Evolutionary conservation across 1,140 invertebrate species (phyloP).

Genomic region (Zaprionus inermis): DNA sequence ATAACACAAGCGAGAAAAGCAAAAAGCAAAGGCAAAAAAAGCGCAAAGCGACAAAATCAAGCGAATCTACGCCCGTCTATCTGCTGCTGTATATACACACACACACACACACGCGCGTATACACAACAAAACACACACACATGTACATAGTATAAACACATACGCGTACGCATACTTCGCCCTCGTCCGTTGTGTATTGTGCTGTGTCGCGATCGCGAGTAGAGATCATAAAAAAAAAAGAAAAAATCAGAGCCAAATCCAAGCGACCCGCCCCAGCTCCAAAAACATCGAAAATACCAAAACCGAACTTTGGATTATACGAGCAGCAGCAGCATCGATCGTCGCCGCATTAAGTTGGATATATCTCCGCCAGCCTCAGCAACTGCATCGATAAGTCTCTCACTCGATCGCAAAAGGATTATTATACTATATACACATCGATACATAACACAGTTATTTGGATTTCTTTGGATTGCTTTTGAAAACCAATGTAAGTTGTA

Average conservation of each 20-base stretch:
- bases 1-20: constrained; percentile 44
- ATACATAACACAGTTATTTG: constrained; percentile 8
- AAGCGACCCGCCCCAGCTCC: constrained; percentile 12
- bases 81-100: constrained; percentile 17
- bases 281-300: constrained; percentile 4
- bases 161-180: constrained; percentile 6
- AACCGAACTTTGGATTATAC: constrained; percentile 58
- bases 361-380: constrained; percentile 20
- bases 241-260: constrained; percentile 44
- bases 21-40: background rate
- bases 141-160: constrained; percentile 11
- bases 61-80: constrained; percentile 37
- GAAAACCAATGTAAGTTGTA: constrained; percentile 77
- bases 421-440: constrained; percentile 16
- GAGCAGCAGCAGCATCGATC: constrained; percentile 28
- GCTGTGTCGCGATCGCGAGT: constrained; percentile 50
- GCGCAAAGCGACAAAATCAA: constrained; percentile 23
- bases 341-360: constrained; percentile 51
- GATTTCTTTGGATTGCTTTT: constrained; percentile 76
- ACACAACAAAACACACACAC: constrained; percentile 1
- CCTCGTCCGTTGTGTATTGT: constrained; percentile 27
- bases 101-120: background rate
- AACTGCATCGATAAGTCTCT: too few species aligned
- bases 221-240: constrained; percentile 28
- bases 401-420: constrained; percentile 33